Evolutionary conservation across 2,113 vertebrate species (phyloP), one percentile per base, ranked within the genome.

Genomic region (Cervus canadensis): DNA sequence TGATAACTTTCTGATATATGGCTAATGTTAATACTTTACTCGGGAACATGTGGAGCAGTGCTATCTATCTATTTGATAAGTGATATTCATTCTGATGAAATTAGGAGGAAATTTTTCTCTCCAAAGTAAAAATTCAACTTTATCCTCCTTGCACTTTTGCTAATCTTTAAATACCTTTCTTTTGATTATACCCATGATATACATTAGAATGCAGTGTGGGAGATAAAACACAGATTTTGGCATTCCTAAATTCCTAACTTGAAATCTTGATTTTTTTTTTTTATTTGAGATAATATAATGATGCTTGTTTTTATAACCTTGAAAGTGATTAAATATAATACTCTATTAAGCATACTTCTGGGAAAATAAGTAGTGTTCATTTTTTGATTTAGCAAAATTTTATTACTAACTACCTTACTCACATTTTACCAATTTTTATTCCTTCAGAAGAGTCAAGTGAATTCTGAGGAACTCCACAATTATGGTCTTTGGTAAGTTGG

Each of bases 401-500:
- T 89, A 16, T 71, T 56, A 5, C 11, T 33, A 4, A 87, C 7
- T 87, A 28, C 28, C 10, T 57, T 89, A 16, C 89, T 45, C 12
- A 59, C 2, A 23, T 74, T 94, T 76, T 62, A 93, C 87, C 9
- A 43, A 52, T 30, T 87, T 94, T 91, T 92, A 1, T 82, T 90
- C 52, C 52, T 94, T 90, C 86, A 95, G 89, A 96, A 91, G 62
- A 48, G 67, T 45, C 96, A 94, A 93, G 7, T 83, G 30, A 76
- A 21, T 89, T 95, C 64, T 92, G 74, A 96, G 90, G 11, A 96
- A 81, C 40, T 85, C 11, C 79, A 95, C 91, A 97, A 36, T 83
- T 96, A 92, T 19, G 52, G 17, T 26, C 7, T 9, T 54, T 74
- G 93, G 94, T 97, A 96, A 95, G 94, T 95, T 89, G 64, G 30